Conservation (phyloP, 2,797 vertebrate species). For the Rhabdophis nuchalis region DNA sequence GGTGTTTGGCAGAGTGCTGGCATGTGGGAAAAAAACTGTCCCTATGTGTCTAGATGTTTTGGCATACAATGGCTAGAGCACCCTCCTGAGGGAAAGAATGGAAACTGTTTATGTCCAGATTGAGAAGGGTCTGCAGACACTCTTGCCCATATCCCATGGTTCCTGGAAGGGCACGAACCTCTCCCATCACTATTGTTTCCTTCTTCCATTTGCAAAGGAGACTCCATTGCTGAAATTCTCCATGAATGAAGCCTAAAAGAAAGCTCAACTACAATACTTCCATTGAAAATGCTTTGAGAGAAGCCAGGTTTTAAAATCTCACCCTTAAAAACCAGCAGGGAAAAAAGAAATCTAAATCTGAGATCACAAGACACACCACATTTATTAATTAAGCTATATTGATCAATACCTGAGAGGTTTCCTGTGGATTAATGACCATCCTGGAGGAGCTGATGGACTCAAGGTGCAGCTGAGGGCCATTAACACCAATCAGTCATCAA, state of each 20-base stretch:
- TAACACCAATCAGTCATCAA: constrained; percentile 64
- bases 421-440: constrained; percentile 64
- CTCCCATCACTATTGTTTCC: not conserved
- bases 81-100: not conserved
- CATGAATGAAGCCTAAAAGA: constrained; percentile 34
- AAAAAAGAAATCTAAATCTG: constrained; percentile 58
- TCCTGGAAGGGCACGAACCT: not conserved
- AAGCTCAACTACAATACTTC: constrained; percentile 16
- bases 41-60: not conserved
- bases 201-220: not conserved
- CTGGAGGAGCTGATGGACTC: constrained; percentile 62
- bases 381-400: constrained; percentile 69
- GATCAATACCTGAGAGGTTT: constrained; percentile 62
- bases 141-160: not conserved
- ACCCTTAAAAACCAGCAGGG: constrained; percentile 50
- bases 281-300: not conserved
- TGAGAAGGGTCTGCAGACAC: not conserved
- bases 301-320: constrained; percentile 41
- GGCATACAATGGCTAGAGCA: not conserved
- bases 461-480: constrained; percentile 66
- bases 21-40: not conserved
- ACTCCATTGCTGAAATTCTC: not conserved
- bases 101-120: not conserved
- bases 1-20: not conserved
- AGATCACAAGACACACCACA: constrained; percentile 48